A percentile compares a stretch with the other conserved stretches of the same genome.
These are phyloP conservation scores for Drosophila miranda DNA, from an alignment of 1,140 invertebrate species.

Conservation along the genomic window DNA sequence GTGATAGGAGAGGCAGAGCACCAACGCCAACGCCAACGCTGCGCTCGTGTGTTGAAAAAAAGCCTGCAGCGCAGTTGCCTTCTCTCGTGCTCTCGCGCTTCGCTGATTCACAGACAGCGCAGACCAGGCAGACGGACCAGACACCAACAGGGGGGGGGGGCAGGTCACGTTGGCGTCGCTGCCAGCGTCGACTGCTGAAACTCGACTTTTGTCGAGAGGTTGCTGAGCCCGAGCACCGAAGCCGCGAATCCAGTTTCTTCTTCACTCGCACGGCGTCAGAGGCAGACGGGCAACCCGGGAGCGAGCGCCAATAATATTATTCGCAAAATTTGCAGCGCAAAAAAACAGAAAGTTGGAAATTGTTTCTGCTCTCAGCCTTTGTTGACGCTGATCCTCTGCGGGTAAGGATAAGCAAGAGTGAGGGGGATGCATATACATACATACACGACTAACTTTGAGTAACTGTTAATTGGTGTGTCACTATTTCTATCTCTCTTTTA, in stretches of 20 bases:
- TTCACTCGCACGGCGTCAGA: constrained; percentile 59
- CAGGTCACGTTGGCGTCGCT: constrained; percentile 9
- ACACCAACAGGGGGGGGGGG: constrained; percentile 1
- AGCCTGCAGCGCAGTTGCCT: constrained; percentile 58
- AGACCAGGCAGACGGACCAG: not conserved
- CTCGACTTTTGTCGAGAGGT: constrained; percentile 74
- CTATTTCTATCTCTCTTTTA: constrained; percentile 1
- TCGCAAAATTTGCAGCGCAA: constrained; percentile 8
- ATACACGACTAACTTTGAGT: not conserved
- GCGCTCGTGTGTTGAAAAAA: constrained; percentile 57
- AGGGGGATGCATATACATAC: not conserved
- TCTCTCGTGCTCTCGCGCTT: constrained; percentile 54
- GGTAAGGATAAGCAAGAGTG: constrained; percentile 23
- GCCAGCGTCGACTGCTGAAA: constrained; percentile 41
- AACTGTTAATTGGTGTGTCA: not conserved
- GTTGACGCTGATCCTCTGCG: constrained; percentile 1
- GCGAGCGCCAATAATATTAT: too few relatives aligned
- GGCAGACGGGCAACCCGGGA: constrained; percentile 2
- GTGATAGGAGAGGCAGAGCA: constrained; percentile 1
- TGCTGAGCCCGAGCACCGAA: constrained; percentile 64
- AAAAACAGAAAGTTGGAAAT: constrained; percentile 32
- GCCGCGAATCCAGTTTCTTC: constrained; percentile 75
- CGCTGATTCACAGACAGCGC: constrained; percentile 61
- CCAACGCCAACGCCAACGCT: constrained; percentile 37
- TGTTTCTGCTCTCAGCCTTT: constrained; percentile 8